phyloP scores from a whole-genome alignment of 2,113 vertebrate genomes.

The Miniopterus natalensis region DNA sequence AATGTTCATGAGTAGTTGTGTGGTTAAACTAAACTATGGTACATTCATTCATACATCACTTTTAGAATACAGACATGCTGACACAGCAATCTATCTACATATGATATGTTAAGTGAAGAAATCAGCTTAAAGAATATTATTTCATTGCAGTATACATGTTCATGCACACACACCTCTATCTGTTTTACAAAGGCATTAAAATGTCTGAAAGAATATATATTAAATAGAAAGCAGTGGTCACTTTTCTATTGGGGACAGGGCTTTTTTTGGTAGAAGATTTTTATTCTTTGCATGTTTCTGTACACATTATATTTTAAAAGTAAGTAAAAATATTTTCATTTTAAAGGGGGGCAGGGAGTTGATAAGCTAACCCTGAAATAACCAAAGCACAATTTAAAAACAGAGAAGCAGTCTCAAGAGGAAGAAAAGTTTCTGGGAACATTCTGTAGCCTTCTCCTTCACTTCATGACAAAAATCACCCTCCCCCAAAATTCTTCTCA shows the following conservation, averaged over 20 bases:
- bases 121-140: background rate
- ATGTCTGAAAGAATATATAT: background rate
- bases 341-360: background rate
- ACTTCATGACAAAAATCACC: background rate
- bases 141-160: background rate
- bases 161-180: background rate
- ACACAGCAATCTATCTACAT: background rate
- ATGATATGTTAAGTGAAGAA: slow-evolving; percentile 1
- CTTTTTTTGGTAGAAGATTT: background rate
- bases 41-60: background rate
- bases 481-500: background rate
- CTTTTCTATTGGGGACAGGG: background rate
- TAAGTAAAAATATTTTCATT: slow-evolving; percentile 9
- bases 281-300: slow-evolving; percentile 25
- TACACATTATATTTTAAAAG: background rate
- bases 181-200: background rate
- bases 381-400: background rate
- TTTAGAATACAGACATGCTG: background rate
- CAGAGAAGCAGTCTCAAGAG: background rate
- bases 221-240: background rate
- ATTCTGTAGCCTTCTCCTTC: background rate
- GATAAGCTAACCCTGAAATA: slow-evolving; percentile 25
- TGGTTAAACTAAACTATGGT: background rate
- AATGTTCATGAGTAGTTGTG: slow-evolving; percentile 15
- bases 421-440: background rate